Base-by-base conservation (phyloP, 2,888 invertebrate genomes). In the Mythimna loreyi region DNA sequence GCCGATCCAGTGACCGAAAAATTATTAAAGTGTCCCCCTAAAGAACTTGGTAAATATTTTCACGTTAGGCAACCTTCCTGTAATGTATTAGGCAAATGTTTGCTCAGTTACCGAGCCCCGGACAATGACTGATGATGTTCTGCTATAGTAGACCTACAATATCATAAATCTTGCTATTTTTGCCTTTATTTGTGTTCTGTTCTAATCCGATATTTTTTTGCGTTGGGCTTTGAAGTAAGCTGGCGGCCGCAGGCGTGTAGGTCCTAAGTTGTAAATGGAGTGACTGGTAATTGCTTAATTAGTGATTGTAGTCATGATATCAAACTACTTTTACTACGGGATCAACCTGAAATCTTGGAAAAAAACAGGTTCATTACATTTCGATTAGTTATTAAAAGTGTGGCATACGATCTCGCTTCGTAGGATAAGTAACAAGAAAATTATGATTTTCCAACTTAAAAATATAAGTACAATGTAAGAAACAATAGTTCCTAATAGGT, bases 131-230 rank as follows among this genome's bases (percentile, higher is more conserved):
- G 80, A 89, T 86, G 81, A 73, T 59, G 62, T 40, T 62, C 70
- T 70, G 61, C 75, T 71, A 66, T 70, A 67, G 66, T 60, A 68
- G 67, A 47, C 60, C 52, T 19, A 23, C 75, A 63, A 63, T 36
- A 56, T 66, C 69, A 85, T 89, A 89, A 89, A 88, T 89, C 80
- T 73, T 62, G 63, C 74, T 85, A 82, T 85, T 82, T 77, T 67
- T 78, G 69, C 67, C 67, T 62, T 45, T 72, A 70, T 76, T 85
- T 82, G 67, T 57, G 49, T 81, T 77, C 72, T 73, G 61, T 82
- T 85, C 72, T 84, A 85, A 92, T 92, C 89, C 81, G 91, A 91
- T 91, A 87, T 85, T 86, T 82, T 83, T 87, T 81, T 80, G 43
- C 40, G 73, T 73, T 63, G 60, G 68, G 77, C 71, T n/a, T 28